Base-by-base conservation (phyloP, 2,797 vertebrate genomes). In the Chromis chromis region DNA sequence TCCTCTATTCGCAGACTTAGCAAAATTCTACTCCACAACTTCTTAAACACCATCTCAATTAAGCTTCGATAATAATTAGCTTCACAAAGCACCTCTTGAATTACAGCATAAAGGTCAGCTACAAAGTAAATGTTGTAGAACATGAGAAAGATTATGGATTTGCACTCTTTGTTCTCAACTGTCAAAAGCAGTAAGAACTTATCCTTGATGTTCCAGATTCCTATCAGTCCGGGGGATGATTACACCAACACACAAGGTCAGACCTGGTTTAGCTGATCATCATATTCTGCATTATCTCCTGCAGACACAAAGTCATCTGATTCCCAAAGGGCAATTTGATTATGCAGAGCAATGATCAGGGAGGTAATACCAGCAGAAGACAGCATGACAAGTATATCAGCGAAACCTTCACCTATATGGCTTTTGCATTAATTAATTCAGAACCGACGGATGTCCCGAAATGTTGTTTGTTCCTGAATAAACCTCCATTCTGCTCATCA, bases 301-400 rank as follows among this genome's bases (percentile, higher is more conserved):
- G 24, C 53, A 81, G 81, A 86, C 83, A 81, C 78, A 89, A 90
- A 90, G 85, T 85, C 82, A 92, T 88, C 84, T 74, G 81, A 85
- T 85, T 90, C 82, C 65, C 77, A 79, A 86, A 91, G 85, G 87
- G 75, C 79, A 76, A 78, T 80, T 78, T 84, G 78, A 89, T 89
- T 88, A 77, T 89, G 84, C 79, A 76, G 73, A 7, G 64, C 54
- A 72, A 76, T 77, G 62, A 84, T 79, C 27, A 5, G 55, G 48
- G 70, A 36, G 24, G 42, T 74, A 58, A 76, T 19, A 62, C 52
- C 62, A 53, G 65, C 50, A 73, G 56, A 48, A 77, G 65, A 74
- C 65, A 63, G 65, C 52, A 62, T 76, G 70, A 86, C 49, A 71
- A 75, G 31, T 58, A 56, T 0, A 50, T 59, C 16, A 0, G 16